Evolutionary conservation across 2,888 invertebrate genomes (phyloP).

Genomic region (Phortica magna): DNA sequence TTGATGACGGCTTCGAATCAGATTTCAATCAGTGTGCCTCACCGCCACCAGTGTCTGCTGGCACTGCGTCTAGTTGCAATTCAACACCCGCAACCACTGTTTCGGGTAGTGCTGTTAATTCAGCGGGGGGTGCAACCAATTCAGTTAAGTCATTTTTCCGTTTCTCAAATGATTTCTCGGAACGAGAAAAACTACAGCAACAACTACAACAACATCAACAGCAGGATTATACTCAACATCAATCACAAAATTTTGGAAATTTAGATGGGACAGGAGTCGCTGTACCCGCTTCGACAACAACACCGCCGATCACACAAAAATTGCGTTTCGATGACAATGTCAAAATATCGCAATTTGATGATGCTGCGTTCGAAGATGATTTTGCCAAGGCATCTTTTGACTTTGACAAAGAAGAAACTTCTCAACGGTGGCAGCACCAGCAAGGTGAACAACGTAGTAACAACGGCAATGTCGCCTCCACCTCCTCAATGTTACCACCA

Average conservation of each 20-base stretch:
- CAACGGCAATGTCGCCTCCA: neutral
- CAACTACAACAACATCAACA: slow-evolving; percentile 50
- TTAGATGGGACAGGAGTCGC: neutral
- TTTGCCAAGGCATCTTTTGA: slow-evolving; percentile 79
- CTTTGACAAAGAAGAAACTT: slow-evolving; percentile 75
- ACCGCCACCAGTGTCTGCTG: slow-evolving; percentile 68
- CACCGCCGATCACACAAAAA: slow-evolving; percentile 73
- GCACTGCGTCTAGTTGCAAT: slow-evolving; percentile 73
- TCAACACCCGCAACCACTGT: slow-evolving; percentile 68
- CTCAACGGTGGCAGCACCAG: slow-evolving; percentile 61
- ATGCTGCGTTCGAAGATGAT: slow-evolving; percentile 80
- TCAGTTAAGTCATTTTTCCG: slow-evolving; percentile 78
- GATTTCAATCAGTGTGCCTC: slow-evolving; percentile 76
- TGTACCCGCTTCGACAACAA: slow-evolving; percentile 49
- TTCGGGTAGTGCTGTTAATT: slow-evolving; percentile 49
- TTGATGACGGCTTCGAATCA: slow-evolving; percentile 78
- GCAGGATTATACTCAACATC: slow-evolving; percentile 12
- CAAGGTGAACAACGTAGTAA: slow-evolving; percentile 24
- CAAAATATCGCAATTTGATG: slow-evolving; percentile 79
- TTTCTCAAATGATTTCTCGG: slow-evolving; percentile 83
- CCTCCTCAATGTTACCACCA: slow-evolving; percentile 41
- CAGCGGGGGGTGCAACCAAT: slow-evolving; percentile 65
- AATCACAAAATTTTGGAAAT: neutral
- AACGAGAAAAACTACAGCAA: slow-evolving; percentile 68
- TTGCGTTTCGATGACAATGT: slow-evolving; percentile 86